These are phyloP conservation scores for Megaceryle torquata DNA, from an alignment of 2,113 vertebrate species.

Conservation along the genomic window DNA sequence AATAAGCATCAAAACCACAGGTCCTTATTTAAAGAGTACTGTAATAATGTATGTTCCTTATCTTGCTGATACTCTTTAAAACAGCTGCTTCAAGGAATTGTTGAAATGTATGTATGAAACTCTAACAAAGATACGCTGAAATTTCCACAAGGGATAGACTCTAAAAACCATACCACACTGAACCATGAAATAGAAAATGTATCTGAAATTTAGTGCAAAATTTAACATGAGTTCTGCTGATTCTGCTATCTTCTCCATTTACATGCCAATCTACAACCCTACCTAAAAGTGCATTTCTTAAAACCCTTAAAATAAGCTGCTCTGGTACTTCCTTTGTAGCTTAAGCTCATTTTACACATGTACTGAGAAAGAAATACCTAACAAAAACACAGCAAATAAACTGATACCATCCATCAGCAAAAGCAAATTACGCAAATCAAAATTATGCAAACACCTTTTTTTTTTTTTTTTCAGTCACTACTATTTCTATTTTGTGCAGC, in stretches of 20 bases:
- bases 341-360: neutral
- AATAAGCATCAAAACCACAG: neutral
- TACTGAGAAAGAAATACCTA: slow-evolving; percentile 11
- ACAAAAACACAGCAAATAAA: neutral
- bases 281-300: neutral
- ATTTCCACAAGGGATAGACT: neutral
- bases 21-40: neutral
- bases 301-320: slow-evolving; percentile 9
- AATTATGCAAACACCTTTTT: slow-evolving; percentile 32
- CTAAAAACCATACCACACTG: neutral
- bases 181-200: slow-evolving; percentile 45
- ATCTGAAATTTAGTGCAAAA: slow-evolving; percentile 46
- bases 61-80: neutral
- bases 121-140: neutral
- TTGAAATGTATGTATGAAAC: slow-evolving; percentile 1
- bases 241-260: slow-evolving; percentile 42
- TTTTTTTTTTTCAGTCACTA: neutral
- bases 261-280: neutral
- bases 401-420: neutral
- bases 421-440: slow-evolving; percentile 30
- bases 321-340: neutral
- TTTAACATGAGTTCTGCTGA: slow-evolving; percentile 31
- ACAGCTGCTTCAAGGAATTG: neutral
- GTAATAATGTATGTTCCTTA: neutral
- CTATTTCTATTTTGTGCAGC: neutral